Evolutionary conservation across 2,797 vertebrate genomes (phyloP), one percentile per base, ranked within the genome.

Genomic region (Florisuga fusca): DNA sequence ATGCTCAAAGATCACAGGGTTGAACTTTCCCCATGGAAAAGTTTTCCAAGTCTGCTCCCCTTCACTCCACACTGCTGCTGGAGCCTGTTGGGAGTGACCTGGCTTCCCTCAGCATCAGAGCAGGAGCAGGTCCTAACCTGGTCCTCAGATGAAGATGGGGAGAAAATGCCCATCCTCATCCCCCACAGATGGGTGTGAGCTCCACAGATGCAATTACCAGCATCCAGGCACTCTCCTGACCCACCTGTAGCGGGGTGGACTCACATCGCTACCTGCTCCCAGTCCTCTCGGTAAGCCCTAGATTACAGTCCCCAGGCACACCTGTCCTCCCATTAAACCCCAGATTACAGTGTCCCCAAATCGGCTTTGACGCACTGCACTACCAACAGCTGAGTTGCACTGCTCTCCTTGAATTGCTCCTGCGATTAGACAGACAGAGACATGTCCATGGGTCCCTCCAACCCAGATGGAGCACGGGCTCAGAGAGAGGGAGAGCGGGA

Each of bases 341-440:
- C 25, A 71, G 95, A 97, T 96, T 96, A 96, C 96, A 96, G 69
- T 36, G 92, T 90, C 89, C 93, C 91, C 92, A 96, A 76, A 84
- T 82, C 62, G 31, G 87, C 92, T 97, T 87, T 97, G 92, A 96
- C 25, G 94, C 79, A 93, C 93, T 76, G 94, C 86, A 66, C 69
- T 85, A 93, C 89, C 57, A 93, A 90, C 90, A 66, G 94, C 58
- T 53, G 89, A 72, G 87, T 86, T 73, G 25, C 57, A 50, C 92
- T 36, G 87, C 36, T 63, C 90, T 90, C 78, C 95, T 61, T 58
- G 45, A 93, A 79, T 72, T 26, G 15, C 95, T 77, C 96, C 51
- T 57, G 0, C 3, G 55, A 51, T 82, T 38, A 69, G 87, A 45
- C 67, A 89, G 50, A n/a, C 67, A 79, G 79, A 80, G 57, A 71